These are phyloP conservation scores for Noctua comes DNA, from an alignment of 2,888 invertebrate genomes.

Conservation along the genomic window DNA sequence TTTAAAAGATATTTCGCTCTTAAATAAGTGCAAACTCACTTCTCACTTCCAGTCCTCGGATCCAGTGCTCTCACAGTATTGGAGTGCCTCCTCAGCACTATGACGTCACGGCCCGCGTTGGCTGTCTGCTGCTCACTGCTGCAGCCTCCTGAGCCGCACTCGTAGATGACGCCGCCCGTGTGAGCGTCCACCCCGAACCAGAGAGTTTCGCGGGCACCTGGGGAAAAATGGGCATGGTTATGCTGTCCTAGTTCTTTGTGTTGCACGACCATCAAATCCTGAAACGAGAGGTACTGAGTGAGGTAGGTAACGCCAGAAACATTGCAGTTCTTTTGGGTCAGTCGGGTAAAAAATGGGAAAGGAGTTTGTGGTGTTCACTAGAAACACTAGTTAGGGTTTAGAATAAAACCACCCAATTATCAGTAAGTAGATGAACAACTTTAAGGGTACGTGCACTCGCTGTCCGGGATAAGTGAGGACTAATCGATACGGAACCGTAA, in stretches of 20 bases:
- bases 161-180: conserved; percentile 94
- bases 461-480: too few relatives aligned
- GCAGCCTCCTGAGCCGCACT: conserved; percentile 94
- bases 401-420: too few relatives aligned
- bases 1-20: background rate
- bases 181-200: conserved; percentile 96
- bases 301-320: background rate
- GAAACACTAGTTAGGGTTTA: too few relatives aligned
- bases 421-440: too few relatives aligned
- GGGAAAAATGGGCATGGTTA: background rate
- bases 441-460: too few relatives aligned
- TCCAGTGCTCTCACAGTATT: conserved; percentile 97
- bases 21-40: conserved; percentile 84
- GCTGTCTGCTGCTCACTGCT: conserved; percentile 91
- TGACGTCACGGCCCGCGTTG: conserved; percentile 86
- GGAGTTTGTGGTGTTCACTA: too few relatives aligned
- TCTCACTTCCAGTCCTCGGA: conserved; percentile 95
- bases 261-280: background rate
- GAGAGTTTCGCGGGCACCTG: conserved; percentile 95
- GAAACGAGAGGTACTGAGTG: background rate
- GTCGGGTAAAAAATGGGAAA: background rate
- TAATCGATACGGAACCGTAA: too few relatives aligned
- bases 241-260: background rate
- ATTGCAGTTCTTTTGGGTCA: background rate
- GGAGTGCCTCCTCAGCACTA: conserved; percentile 95